Evolutionary conservation across 2,888 invertebrate genomes (phyloP).

Genomic region (Zele albiditarsus): DNA sequence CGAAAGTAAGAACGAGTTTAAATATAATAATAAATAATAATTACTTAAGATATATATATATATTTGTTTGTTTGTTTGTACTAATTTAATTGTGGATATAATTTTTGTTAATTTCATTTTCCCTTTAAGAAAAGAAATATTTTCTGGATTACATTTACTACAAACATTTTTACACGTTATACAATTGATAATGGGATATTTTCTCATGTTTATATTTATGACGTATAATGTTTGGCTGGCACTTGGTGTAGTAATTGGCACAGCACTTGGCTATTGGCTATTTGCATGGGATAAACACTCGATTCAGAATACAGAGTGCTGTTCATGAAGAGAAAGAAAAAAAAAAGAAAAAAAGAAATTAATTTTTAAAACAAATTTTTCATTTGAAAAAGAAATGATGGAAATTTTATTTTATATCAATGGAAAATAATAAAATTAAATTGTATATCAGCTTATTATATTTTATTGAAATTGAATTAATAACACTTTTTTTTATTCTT

Average conservation of each 20-base stretch:
- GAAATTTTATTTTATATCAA: no score
- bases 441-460: no score
- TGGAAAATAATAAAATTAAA: no score
- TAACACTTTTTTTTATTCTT: no score
- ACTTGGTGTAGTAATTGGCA: constrained; percentile 75
- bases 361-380: not conserved
- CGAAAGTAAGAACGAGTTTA: constrained; percentile 50
- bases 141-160: constrained; percentile 61
- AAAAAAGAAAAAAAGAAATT: no score
- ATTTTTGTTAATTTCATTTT: constrained; percentile 2
- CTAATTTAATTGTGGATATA: not conserved
- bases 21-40: not conserved
- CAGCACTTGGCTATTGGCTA: constrained; percentile 74
- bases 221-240: constrained; percentile 79
- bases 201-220: constrained; percentile 79
- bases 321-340: constrained; percentile 53
- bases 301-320: constrained; percentile 60
- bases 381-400: constrained; percentile 5
- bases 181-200: constrained; percentile 75
- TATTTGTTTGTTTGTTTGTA: not conserved
- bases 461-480: no score
- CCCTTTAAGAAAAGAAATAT: constrained; percentile 59
- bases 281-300: constrained; percentile 63
- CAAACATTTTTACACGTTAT: constrained; percentile 65
- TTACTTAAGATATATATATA: not conserved